A percentile compares a stretch with the other conserved stretches of the same genome.
phyloP scores from a whole-genome alignment of 2,113 vertebrate species.

The Erinaceus europaeus region DNA sequence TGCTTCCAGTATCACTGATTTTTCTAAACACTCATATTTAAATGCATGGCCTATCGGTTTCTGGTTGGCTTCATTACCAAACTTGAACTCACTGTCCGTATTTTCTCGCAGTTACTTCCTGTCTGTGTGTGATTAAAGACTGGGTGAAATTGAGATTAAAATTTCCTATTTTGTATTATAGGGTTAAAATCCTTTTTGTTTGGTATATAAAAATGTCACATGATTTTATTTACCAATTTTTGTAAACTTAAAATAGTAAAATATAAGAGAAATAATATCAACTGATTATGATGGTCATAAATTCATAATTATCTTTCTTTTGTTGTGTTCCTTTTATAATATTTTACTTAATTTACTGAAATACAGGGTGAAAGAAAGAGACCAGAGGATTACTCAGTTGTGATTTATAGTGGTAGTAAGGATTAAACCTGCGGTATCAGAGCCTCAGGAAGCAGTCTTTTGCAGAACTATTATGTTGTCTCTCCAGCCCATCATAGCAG shows the following conservation, averaged over 20 bases:
- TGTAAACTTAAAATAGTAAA: background rate
- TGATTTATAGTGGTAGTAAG: too few relatives aligned
- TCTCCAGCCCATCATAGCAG: too few relatives aligned
- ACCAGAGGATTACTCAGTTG: too few relatives aligned
- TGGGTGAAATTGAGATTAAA: background rate
- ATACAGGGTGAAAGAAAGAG: too few relatives aligned
- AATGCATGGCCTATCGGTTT: background rate
- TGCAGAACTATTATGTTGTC: too few relatives aligned
- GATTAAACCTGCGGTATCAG: too few relatives aligned
- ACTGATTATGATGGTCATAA: background rate
- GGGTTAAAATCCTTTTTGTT: background rate
- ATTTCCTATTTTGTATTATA: background rate
- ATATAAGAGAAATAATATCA: background rate
- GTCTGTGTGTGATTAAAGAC: background rate
- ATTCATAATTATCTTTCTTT: background rate
- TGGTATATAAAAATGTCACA: background rate
- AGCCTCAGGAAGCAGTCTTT: too few relatives aligned
- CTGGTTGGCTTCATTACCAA: background rate
- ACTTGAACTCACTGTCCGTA: background rate
- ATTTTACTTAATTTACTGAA: too few relatives aligned
- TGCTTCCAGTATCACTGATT: background rate
- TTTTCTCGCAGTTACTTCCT: background rate
- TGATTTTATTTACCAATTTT: background rate
- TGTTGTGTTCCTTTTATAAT: background rate
- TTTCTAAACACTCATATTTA: background rate